Percentiles rank a stretch among this genome's conserved stretches.
Evolutionary conservation across 2,888 invertebrate species (phyloP).

Genomic region (Sarcophaga carnaria): DNA sequence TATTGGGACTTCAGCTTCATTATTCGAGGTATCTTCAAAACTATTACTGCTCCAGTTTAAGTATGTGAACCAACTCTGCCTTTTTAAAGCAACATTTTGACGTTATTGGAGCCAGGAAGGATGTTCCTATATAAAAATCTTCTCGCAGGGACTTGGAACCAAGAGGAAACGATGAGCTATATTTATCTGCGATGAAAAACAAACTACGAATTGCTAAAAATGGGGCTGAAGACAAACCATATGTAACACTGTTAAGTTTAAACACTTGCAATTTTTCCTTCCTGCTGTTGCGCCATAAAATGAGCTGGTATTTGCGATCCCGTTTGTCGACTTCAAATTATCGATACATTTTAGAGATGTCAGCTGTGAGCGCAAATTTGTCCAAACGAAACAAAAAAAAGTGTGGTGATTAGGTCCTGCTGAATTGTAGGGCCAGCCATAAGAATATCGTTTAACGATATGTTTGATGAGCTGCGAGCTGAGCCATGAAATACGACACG

Average conservation of each 20-base stretch:
- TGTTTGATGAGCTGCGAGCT: too few species aligned
- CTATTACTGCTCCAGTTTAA: slow-evolving; percentile 3
- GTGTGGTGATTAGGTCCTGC: too few species aligned
- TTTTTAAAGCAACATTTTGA: slow-evolving; percentile 1
- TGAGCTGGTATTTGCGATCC: not conserved
- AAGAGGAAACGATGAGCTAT: not conserved
- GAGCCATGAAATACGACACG: too few species aligned
- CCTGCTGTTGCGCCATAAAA: slow-evolving; percentile 5
- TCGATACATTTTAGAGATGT: too few species aligned
- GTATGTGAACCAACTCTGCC: not conserved
- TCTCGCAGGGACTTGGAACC: slow-evolving; percentile 9
- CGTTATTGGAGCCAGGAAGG: slow-evolving; percentile 58
- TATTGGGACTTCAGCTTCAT: slow-evolving; percentile 13
- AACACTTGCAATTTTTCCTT: not conserved
- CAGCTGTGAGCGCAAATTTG: too few species aligned
- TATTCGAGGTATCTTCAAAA: not conserved
- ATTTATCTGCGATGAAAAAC: slow-evolving; percentile 12
- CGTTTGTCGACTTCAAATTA: too few species aligned
- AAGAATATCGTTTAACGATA: too few species aligned
- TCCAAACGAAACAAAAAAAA: too few species aligned
- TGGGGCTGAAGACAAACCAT: slow-evolving; percentile 24
- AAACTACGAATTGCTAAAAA: slow-evolving; percentile 38
- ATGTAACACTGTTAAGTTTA: not conserved
- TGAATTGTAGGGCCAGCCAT: too few species aligned
- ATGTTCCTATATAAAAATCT: slow-evolving; percentile 66